Evolutionary conservation across 2,113 vertebrate genomes (phyloP), one percentile per base, ranked within the genome.

Genomic region (Alligator mississippiensis): DNA sequence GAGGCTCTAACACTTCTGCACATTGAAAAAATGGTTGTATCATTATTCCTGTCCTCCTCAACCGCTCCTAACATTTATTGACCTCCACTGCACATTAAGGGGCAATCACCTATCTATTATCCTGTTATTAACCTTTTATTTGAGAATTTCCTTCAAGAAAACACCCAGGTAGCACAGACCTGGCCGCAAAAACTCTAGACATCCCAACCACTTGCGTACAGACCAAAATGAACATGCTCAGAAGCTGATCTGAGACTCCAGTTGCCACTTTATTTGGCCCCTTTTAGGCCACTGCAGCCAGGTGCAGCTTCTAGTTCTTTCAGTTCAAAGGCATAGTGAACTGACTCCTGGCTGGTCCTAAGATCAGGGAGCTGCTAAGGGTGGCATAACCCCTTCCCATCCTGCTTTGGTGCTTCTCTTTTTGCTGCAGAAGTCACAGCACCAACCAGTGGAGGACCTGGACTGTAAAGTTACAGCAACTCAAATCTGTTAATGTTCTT

Each of bases 321-420:
- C 47, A 47, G 47, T 47, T 47, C 47, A 47, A 47, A 47, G 25
- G n/a, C 18, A 47, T 25, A 7, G 66, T 21, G 54, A 11, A 18
- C 21, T 60, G 55, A 7, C 62, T 54, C 13, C 0, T 0, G 7
- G 27, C 18, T 3, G 17, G n/a, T 55, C 59, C 15, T 0, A 3
- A 19, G n/a, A 55, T 13, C 2, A 0, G 1, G 28, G 77, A 17
- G 12, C 11, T 28, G 25, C 75, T 30, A 24, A 11, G 38, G 62
- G 38, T 1, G 27, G 1, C 8, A 1, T 9, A 58, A 64, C 66
- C 2, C 11, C 63, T 58, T 2, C 0, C 5, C 47, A 47, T 9
- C 47, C 47, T 9, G 47, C 70, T 12, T 74, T 47, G 34, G 34
- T 74, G 34, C 70, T 74, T 6, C 70, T 47, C 19, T 47, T 21